phyloP scores from a whole-genome alignment of 2,113 vertebrate genomes.

The Labeo rohita region DNA sequence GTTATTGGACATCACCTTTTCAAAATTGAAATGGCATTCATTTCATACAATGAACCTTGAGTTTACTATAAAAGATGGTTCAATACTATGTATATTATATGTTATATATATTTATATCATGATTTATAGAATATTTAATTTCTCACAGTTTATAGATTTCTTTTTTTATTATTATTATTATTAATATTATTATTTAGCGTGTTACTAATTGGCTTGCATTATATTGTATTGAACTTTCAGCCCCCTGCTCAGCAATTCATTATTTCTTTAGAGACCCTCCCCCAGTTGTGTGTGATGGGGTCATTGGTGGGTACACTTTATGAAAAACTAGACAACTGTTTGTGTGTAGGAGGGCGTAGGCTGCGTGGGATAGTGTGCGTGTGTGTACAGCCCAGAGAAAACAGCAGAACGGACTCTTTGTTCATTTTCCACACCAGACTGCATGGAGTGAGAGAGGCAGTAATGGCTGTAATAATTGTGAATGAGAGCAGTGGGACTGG shows the following conservation, averaged over 20 bases:
- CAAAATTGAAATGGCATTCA: background rate
- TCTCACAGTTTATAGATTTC: background rate
- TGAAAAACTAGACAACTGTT: slow-evolving; percentile 30
- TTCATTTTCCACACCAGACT: slow-evolving; percentile 25
- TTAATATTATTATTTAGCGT: background rate
- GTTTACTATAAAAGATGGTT: background rate
- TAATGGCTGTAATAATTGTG: slow-evolving; percentile 54
- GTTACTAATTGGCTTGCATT: slow-evolving; percentile 14
- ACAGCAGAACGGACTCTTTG: slow-evolving; percentile 34
- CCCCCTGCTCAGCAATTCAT: background rate
- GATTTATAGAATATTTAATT: background rate
- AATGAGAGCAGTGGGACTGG: slow-evolving; percentile 39
- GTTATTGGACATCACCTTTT: too few relatives aligned
- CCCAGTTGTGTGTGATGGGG: slow-evolving; percentile 11
- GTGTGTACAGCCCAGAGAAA: background rate
- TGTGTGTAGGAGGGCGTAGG: background rate
- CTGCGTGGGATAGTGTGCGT: background rate
- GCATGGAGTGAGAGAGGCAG: slow-evolving; percentile 32
- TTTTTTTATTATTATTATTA: too few relatives aligned
- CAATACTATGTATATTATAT: background rate
- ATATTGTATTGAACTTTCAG: background rate
- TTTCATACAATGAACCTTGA: background rate
- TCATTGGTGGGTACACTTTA: slow-evolving; percentile 25
- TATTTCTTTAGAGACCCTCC: slow-evolving; percentile 2
- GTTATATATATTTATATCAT: background rate